phyloP scores from a whole-genome alignment of 1,140 invertebrate species.

The Bathynomus jamesi region DNA sequence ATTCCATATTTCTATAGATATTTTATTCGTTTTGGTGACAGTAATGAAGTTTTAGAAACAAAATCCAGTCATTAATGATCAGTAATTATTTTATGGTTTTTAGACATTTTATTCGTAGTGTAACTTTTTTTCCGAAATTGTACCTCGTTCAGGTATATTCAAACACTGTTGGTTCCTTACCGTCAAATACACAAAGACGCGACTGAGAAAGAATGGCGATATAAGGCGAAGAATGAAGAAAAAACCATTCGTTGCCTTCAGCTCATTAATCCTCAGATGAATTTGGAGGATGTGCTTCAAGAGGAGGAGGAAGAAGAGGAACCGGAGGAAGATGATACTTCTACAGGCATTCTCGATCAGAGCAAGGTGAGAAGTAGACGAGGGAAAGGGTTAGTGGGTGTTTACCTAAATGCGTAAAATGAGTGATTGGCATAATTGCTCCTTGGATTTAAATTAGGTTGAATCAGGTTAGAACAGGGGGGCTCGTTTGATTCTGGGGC shows the following conservation, averaged over 20 bases:
- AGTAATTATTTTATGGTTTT: too few species aligned
- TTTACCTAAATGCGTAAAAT: background rate
- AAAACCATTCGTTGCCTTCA: constrained; percentile 49
- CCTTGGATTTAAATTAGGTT: too few species aligned
- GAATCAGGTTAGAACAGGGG: too few species aligned
- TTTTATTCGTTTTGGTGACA: too few species aligned
- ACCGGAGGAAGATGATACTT: constrained; percentile 45
- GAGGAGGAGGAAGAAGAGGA: constrained; percentile 41
- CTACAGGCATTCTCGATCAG: constrained; percentile 44
- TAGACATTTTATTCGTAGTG: too few species aligned
- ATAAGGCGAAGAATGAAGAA: constrained; percentile 48
- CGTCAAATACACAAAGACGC: constrained; percentile 54
- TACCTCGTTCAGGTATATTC: constrained; percentile 38
- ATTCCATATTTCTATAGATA: too few species aligned
- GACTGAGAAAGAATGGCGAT: constrained; percentile 48
- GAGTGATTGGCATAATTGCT: background rate
- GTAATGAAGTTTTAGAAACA: too few species aligned
- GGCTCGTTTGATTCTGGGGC: too few species aligned
- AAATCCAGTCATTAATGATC: too few species aligned
- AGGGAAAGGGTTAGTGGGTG: background rate
- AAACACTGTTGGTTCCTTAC: constrained; percentile 48
- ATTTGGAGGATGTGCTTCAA: constrained; percentile 44
- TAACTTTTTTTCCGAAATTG: too few species aligned
- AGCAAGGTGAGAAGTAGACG: constrained; percentile 40
- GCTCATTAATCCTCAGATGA: constrained; percentile 48